Conservation (phyloP, 2,888 invertebrate genomes). For the Unio delphinus region DNA sequence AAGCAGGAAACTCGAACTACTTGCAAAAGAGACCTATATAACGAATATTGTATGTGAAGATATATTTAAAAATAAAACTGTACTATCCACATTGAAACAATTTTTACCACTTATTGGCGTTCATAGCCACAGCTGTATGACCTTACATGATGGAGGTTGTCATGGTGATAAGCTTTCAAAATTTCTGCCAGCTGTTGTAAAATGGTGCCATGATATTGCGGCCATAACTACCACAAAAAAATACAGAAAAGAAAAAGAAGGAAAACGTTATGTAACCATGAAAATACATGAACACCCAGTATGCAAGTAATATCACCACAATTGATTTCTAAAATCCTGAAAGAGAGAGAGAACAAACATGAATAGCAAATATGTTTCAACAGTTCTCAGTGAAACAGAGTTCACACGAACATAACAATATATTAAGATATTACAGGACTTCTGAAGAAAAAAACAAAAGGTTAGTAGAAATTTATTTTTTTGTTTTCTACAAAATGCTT, state of each 20-base stretch:
- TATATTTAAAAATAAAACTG: conserved; percentile 6
- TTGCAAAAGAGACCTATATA: conserved; percentile 2
- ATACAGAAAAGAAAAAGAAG: conserved; percentile 44
- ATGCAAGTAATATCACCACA: no score
- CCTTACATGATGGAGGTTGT: conserved; percentile 1
- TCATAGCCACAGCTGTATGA: conserved; percentile 3
- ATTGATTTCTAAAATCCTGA: no score
- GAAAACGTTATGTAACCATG: conserved; percentile 10
- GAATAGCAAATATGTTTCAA: no score
- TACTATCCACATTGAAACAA: conserved; percentile 32
- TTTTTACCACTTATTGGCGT: conserved; percentile 39
- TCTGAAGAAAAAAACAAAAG: no score
- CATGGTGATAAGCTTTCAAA: conserved; percentile 3
- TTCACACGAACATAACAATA: no score
- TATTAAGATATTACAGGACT: no score
- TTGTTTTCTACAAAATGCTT: no score
- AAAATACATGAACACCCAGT: neutral
- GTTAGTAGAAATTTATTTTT: no score
- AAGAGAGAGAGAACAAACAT: no score
- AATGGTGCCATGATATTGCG: conserved; percentile 9
- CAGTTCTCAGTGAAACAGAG: no score
- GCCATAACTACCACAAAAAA: conserved; percentile 34
- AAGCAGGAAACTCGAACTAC: neutral
- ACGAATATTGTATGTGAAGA: neutral
- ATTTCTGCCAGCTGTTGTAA: conserved; percentile 12